Percentiles rank a stretch among this genome's conserved stretches.
These are phyloP conservation scores for Chrysopa pallens DNA, from an alignment of 1,140 invertebrate genomes.

Conservation along the genomic window DNA sequence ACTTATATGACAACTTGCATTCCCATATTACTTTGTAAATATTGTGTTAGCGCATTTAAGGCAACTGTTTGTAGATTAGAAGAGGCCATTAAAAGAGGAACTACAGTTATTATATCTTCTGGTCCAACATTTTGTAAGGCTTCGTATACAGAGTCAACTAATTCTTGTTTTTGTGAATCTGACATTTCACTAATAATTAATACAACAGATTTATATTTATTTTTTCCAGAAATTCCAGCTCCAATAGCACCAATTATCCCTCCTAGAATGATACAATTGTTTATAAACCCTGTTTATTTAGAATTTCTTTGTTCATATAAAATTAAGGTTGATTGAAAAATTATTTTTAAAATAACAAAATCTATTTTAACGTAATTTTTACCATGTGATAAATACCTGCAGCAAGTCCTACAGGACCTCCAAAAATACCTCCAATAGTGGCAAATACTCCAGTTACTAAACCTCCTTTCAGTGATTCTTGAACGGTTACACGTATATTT, in stretches of 20 bases:
- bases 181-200: conserved; percentile 13
- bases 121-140: conserved; percentile 5
- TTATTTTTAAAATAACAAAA: too few species aligned
- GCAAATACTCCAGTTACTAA: conserved; percentile 8
- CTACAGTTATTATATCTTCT: conserved; percentile 6
- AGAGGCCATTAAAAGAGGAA: conserved; percentile 7
- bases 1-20: too few species aligned
- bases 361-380: too few species aligned
- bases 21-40: too few species aligned
- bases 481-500: conserved; percentile 10
- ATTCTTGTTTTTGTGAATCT: conserved; percentile 6
- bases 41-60: too few species aligned
- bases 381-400: conserved; percentile 6
- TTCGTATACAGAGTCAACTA: conserved; percentile 7
- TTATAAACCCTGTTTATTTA: too few species aligned
- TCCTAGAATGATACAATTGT: conserved; percentile 11
- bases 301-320: too few species aligned
- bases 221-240: conserved; percentile 4
- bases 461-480: conserved; percentile 12
- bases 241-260: conserved; percentile 9
- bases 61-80: neutral
- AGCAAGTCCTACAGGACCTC: conserved; percentile 12
- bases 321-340: too few species aligned
- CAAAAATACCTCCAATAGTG: conserved; percentile 11
- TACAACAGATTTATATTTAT: conserved; percentile 13